phyloP scores from a whole-genome alignment of 2,113 vertebrate species.

The Archilochus colubris region DNA sequence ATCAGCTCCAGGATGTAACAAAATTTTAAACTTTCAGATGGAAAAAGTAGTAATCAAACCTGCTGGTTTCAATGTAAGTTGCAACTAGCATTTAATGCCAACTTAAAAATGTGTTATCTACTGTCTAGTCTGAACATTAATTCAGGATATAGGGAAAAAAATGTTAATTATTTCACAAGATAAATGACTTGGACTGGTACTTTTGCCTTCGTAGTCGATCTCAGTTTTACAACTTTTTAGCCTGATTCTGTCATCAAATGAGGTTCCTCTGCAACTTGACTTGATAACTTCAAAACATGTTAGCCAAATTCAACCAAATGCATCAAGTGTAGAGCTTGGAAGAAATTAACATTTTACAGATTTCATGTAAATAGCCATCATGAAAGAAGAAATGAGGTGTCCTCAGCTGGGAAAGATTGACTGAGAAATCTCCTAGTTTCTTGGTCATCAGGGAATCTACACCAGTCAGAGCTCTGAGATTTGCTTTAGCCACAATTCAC shows the following conservation, averaged over 20 bases:
- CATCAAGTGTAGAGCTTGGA: background rate
- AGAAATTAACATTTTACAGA: background rate
- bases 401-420: background rate
- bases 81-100: background rate
- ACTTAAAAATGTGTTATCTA: background rate
- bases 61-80: background rate
- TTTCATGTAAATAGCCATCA: background rate
- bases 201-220: background rate
- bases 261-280: background rate
- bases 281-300: background rate
- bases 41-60: background rate
- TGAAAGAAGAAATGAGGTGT: background rate
- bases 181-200: background rate
- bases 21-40: background rate
- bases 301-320: background rate
- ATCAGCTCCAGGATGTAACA: background rate
- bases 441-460: background rate
- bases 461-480: background rate
- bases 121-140: background rate
- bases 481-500: background rate
- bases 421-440: background rate
- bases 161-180: background rate
- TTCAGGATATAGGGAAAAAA: background rate
- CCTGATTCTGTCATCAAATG: background rate
- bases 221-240: background rate